phyloP scores from a whole-genome alignment of 2,888 invertebrate genomes.

The Microchrysa polita region DNA sequence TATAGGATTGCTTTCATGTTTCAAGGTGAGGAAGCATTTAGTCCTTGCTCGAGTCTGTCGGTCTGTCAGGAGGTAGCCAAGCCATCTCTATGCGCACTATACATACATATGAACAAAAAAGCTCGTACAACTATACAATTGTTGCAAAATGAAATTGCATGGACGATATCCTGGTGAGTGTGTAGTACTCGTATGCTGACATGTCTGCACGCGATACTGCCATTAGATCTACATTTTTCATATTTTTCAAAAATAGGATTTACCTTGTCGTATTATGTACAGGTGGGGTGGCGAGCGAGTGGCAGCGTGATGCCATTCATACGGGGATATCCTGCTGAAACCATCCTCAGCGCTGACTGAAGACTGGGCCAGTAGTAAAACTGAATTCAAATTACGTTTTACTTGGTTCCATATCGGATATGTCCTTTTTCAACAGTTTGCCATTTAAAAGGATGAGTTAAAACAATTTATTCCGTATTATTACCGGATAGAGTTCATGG shows the following conservation, averaged over 20 bases:
- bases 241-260: slow-evolving; percentile 12
- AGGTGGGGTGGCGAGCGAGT: too few species aligned
- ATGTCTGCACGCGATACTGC: slow-evolving; percentile 41
- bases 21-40: slow-evolving; percentile 8
- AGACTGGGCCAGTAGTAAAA: too few species aligned
- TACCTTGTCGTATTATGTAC: not conserved
- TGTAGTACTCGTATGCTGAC: slow-evolving; percentile 3
- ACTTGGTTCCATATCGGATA: too few species aligned
- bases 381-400: too few species aligned
- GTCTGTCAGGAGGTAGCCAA: not conserved
- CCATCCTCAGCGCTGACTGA: too few species aligned
- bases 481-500: not conserved
- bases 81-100: not conserved
- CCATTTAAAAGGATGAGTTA: too few species aligned
- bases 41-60: too few species aligned
- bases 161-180: slow-evolving; percentile 16
- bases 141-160: slow-evolving; percentile 26
- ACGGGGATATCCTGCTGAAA: too few species aligned
- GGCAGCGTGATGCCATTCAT: too few species aligned
- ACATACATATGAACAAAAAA: too few species aligned
- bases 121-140: not conserved
- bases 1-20: not conserved
- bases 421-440: too few species aligned
- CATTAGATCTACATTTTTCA: slow-evolving; percentile 45
- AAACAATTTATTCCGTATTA: not conserved